These are phyloP conservation scores for Hemitrygon akajei DNA, from an alignment of 2,797 vertebrate species.

Conservation along the genomic window DNA sequence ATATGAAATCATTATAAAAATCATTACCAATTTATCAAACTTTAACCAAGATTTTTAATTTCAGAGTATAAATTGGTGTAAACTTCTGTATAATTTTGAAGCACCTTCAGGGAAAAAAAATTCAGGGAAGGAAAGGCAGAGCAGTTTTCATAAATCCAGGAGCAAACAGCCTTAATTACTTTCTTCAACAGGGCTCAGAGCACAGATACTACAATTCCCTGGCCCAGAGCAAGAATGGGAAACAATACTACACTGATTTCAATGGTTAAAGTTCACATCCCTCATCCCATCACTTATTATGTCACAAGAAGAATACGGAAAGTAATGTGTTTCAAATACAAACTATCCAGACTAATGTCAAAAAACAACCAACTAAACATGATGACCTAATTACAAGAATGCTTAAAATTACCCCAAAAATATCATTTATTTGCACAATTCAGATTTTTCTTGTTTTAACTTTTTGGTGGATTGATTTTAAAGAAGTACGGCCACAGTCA, in stretches of 20 bases:
- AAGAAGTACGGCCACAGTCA: neutral
- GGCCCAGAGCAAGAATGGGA: neutral
- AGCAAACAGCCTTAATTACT: neutral
- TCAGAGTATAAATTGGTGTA: neutral
- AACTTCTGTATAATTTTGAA: neutral
- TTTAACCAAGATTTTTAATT: neutral
- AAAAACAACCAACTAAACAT: neutral
- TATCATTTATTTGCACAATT: neutral
- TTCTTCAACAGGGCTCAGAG: neutral
- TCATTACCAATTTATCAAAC: neutral
- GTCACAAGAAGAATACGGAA: neutral
- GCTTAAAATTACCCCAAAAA: neutral
- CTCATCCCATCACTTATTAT: neutral
- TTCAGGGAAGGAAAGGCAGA: neutral
- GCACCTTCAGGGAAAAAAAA: neutral
- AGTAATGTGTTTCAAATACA: neutral
- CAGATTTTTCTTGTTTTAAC: neutral
- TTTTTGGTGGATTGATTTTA: neutral
- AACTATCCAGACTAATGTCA: neutral
- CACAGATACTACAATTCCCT: neutral
- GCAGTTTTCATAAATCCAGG: neutral
- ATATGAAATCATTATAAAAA: neutral
- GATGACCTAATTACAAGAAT: neutral
- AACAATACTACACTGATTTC: neutral
- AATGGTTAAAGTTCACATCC: neutral